A percentile compares a stretch with the other conserved stretches of the same genome.
These are phyloP conservation scores for Loxodonta africana DNA, from an alignment of 2,113 vertebrate genomes.

Conservation along the genomic window DNA sequence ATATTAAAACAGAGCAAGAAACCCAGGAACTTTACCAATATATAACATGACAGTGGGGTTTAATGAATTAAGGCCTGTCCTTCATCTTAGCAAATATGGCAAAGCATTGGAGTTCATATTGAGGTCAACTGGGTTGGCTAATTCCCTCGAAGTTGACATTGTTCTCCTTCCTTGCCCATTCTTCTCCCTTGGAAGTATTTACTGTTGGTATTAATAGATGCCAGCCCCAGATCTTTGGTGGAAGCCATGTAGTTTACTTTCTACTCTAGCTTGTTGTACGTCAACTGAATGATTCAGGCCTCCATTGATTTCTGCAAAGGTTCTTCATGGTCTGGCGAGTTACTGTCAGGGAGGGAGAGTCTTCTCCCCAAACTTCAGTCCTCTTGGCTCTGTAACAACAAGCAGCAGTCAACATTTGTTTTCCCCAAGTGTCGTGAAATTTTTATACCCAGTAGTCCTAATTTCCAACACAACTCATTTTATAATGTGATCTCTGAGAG, in stretches of 20 bases:
- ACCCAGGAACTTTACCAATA: neutral
- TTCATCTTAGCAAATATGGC: neutral
- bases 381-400: conserved; percentile 32
- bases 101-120: neutral
- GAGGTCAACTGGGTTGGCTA: neutral
- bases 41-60: neutral
- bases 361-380: neutral
- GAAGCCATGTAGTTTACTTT: conserved; percentile 68
- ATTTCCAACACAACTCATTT: neutral
- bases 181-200: conserved; percentile 7
- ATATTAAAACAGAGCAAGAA: neutral
- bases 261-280: neutral
- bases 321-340: conserved; percentile 64
- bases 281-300: conserved; percentile 55
- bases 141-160: neutral
- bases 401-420: conserved; percentile 54
- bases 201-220: conserved; percentile 18
- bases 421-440: conserved; percentile 43
- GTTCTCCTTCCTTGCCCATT: neutral
- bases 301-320: conserved; percentile 55
- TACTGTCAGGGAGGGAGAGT: neutral
- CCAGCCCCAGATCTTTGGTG: conserved; percentile 22
- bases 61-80: neutral
- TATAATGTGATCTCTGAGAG: conserved; percentile 7
- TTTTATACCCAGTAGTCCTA: conserved; percentile 50